Evolutionary conservation across 2,888 invertebrate species (phyloP), one percentile per base, ranked within the genome.

Genomic region (Ligdia adustata): DNA sequence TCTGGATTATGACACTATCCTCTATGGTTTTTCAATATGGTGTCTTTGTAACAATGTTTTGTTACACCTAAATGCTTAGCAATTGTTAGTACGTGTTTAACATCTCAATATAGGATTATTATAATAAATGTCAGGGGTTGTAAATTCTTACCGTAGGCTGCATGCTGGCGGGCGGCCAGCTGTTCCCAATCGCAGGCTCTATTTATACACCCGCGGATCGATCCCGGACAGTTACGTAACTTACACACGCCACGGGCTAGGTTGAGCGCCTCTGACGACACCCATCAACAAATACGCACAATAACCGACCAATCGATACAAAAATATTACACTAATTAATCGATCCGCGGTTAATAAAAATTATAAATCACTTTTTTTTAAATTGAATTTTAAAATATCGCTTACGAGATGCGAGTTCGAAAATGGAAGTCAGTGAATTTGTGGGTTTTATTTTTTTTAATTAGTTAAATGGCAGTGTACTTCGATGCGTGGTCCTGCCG

Each of bases 171-270:
- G 46, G 40, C 64, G 65, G 87, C 88, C 89, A 90, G 89, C 87
- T 90, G 87, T 84, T 87, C 74, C 73, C 79, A 77, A 82, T 69
- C 74, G 71, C 74, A 65, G 22, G 77, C 69, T 64, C 84, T 90
- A 88, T 89, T 83, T 85, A 86, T 88, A 87, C 84, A 78, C 77
- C 77, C 73, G 76, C 76, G 71, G 89, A 90, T 90, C 78, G 89
- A 90, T 89, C 66, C 82, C 84, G 82, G 75, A 80, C 79, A 54
- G 82, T 90, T 90, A 85, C 85, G 89, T 84, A 90, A 89, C 74
- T 66, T 58, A 74, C 70, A 75, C 72, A 77, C 81, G 72, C 64
- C 72, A 70, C 72, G 65, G 68, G 60, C 75, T 82, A 73, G 64
- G 77, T 83, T 82, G 66, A 62, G 67, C 73, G 71, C 78, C 79